Evolutionary conservation across 1,140 invertebrate species (phyloP).

Genomic region (Drosophila neocordata): DNA sequence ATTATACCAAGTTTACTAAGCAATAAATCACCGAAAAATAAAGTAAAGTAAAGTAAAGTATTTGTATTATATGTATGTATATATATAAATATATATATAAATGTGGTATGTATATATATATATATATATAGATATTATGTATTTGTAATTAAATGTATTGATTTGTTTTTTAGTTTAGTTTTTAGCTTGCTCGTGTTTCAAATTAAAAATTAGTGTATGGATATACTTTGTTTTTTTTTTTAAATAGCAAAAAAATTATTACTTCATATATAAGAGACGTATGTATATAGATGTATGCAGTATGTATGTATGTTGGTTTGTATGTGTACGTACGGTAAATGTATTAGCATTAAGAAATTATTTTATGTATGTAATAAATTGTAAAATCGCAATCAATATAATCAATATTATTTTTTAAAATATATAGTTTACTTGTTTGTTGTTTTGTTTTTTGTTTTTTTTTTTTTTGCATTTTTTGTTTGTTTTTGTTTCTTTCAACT

Average conservation of each 20-base stretch:
- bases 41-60: slow-evolving; percentile 67
- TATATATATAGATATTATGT: slow-evolving; percentile 30
- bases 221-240: slow-evolving; percentile 33
- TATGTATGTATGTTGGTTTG: slow-evolving; percentile 59
- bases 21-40: slow-evolving; percentile 80
- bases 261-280: slow-evolving; percentile 57
- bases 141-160: slow-evolving; percentile 62
- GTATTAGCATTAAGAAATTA: slow-evolving; percentile 58
- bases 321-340: slow-evolving; percentile 43
- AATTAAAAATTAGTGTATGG: slow-evolving; percentile 77
- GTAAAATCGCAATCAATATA: slow-evolving; percentile 76
- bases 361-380: slow-evolving; percentile 72
- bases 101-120: slow-evolving; percentile 23
- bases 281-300: slow-evolving; percentile 50
- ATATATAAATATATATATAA: slow-evolving; percentile 46
- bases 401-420: slow-evolving; percentile 68
- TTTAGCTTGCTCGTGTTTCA: slow-evolving; percentile 25
- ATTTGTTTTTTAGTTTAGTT: slow-evolving; percentile 10
- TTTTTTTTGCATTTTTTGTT: not conserved
- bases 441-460: slow-evolving; percentile 26
- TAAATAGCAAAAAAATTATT: slow-evolving; percentile 67
- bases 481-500: slow-evolving; percentile 34
- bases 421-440: slow-evolving; percentile 29
- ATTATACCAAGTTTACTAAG: slow-evolving; percentile 75
- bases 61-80: slow-evolving; percentile 65